A percentile compares a stretch with the other conserved stretches of the same genome.
Evolutionary conservation across 1,140 invertebrate species (phyloP).

Genomic region (Artemia franciscana): DNA sequence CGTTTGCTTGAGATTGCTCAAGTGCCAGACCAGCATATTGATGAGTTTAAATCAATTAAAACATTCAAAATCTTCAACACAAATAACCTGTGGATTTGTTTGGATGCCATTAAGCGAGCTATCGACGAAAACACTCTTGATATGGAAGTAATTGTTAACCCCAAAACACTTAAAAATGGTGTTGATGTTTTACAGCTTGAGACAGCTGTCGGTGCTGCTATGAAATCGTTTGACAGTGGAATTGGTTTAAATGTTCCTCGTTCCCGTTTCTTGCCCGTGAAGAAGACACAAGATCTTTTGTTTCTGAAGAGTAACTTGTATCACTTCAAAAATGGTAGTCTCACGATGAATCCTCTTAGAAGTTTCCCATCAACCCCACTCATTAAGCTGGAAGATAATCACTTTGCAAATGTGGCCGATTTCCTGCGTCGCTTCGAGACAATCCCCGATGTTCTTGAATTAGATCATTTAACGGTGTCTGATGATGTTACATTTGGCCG

Average conservation of each 20-base stretch:
- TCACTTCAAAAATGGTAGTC: too few relatives aligned
- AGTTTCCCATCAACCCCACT: too few relatives aligned
- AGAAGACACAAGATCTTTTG: too few relatives aligned
- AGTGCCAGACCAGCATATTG: slow-evolving; percentile 88
- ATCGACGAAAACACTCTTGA: slow-evolving; percentile 54
- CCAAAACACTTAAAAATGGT: slow-evolving; percentile 71
- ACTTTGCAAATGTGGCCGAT: too few relatives aligned
- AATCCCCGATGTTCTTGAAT: too few relatives aligned
- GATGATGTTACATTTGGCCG: too few relatives aligned
- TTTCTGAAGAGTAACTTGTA: too few relatives aligned
- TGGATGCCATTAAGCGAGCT: slow-evolving; percentile 65
- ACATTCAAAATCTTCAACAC: slow-evolving; percentile 99
- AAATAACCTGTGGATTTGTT: slow-evolving; percentile 92
- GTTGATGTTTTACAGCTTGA: slow-evolving; percentile 89
- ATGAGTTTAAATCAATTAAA: slow-evolving; percentile 95
- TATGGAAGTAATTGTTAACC: slow-evolving; percentile 96
- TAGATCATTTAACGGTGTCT: too few relatives aligned
- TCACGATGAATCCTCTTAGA: too few relatives aligned
- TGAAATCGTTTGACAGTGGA: slow-evolving; percentile 86
- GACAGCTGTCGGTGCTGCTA: slow-evolving; percentile 93
- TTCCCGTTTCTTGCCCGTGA: too few relatives aligned
- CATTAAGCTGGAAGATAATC: too few relatives aligned
- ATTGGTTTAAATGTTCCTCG: slow-evolving; percentile 35
- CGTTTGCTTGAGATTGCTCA: slow-evolving; percentile 93
- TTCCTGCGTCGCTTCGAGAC: too few relatives aligned